Base-by-base conservation (phyloP, 2,113 vertebrate genomes). In the Brevimyrus niger region DNA sequence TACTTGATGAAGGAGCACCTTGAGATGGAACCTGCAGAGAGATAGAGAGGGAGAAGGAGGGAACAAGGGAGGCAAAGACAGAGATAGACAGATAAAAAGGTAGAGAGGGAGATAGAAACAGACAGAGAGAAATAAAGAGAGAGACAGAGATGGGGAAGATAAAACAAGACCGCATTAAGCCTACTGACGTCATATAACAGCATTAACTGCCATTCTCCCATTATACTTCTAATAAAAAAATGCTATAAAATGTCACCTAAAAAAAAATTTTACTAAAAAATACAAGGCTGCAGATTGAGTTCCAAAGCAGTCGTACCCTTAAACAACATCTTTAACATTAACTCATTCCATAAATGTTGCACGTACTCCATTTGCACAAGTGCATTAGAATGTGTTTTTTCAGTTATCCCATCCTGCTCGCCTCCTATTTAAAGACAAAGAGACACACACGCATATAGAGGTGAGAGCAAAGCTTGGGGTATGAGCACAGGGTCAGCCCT, bases 1-100 rank as follows among this genome's bases (percentile, higher is more conserved):
- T 99, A 99, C 95, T 99, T 99, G 96, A 99, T 98, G 92, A 97
- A 98, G 0, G 96, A 97, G 94, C 98, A 99, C 92, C 97, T 94
- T 89, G 96, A 95, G 87, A 98, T 97, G 91, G 94, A 94, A 90
- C 96, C 96, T 97, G 93, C 2, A 89, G 55, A 90, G 5, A 91
- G n/a, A 92, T 53, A 73, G 47, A 55, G 51, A 61, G 58, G 27
- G 87, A 6, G 35, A 82, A 76, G 42, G 15, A 80, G 53, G 9
- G 31, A 35, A 15, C 15, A 2, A 42, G 35, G 35, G 35, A 38
- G 8, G 42, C 42, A 19, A 38, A 84, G 48, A 46, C 27, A 82
- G 73, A 83, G 80, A 89, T 35, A 35, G 53, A 11, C 35, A 17
- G n/a, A 73, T 42, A 27, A 73, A 27, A 73, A 89, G 1, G 27